Conservation (phyloP, 2,888 invertebrate species). For the Mellilla xanthometata region DNA sequence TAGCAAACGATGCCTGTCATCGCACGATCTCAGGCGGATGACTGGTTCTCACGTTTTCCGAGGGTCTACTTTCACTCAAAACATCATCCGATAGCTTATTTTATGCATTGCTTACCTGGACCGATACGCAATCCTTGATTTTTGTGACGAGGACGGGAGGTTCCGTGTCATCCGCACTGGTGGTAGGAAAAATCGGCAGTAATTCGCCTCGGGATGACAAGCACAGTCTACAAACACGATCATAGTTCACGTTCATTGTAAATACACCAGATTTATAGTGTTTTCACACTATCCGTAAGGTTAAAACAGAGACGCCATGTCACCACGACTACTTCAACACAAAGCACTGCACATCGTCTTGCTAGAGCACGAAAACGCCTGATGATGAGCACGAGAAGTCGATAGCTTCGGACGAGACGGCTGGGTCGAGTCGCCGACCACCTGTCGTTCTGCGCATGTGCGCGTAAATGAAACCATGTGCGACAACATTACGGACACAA, state of each 20-base stretch:
- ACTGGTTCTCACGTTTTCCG: conserved; percentile 76
- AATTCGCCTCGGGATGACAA: conserved; percentile 83
- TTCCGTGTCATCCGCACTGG: conserved; percentile 79
- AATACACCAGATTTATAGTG: conserved; percentile 68
- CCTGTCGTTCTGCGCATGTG: conserved; percentile 84
- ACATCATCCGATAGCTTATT: conserved; percentile 60
- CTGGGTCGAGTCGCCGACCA: conserved; percentile 81
- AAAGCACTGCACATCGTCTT: conserved; percentile 80
- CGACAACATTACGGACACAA: conserved; percentile 62
- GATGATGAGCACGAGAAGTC: conserved; percentile 83
- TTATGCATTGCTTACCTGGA: conserved; percentile 83
- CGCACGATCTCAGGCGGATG: conserved; percentile 77
- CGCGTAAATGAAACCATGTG: conserved; percentile 71
- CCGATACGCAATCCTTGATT: conserved; percentile 85
- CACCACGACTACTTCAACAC: conserved; percentile 81
- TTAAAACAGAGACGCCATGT: conserved; percentile 78
- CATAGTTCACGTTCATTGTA: conserved; percentile 81
- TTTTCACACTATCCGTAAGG: conserved; percentile 58
- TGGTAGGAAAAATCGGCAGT: conserved; percentile 83
- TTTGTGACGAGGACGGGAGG: conserved; percentile 82
- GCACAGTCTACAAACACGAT: conserved; percentile 85
- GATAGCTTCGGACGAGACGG: conserved; percentile 78
- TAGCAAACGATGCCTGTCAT: conserved; percentile 77
- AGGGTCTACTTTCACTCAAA: conserved; percentile 80
- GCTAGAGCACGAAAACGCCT: conserved; percentile 81